Base-by-base conservation (phyloP, 2,888 invertebrate genomes). In the Cantharis lateralis region DNA sequence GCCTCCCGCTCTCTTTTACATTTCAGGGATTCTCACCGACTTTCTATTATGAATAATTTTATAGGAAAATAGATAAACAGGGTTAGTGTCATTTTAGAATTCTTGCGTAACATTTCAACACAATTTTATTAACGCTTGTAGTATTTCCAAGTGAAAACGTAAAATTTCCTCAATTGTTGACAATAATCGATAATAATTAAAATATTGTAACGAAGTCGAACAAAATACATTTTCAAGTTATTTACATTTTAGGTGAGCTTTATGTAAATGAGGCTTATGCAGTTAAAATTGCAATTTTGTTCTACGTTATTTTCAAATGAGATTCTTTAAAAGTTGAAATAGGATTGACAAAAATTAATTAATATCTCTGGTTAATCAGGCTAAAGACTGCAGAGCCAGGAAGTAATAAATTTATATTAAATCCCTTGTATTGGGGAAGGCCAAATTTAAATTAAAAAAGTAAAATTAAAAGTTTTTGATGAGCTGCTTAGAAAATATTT, bases 21-120 rank as follows among this genome's bases (percentile, higher is more conserved):
- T 76, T 76, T 75, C 73, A 79, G 79, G 78, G 79, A 69, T 78
- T 75, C 74, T 72, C 79, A 70, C 79, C 78, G 78, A 79, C 75
- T 78, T 78, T 69, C 71, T 71, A 74, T 71, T 76, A 79, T 79
- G 75, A 76, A 79, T 79, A 73, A 73, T 73, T 69, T 73, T 73
- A 73, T 73, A 68, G 68, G 62, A 73, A 68, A 66, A 72, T 66
- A 15, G 72, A 20, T n/a, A 72, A 73, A 73, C 62, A 69, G 73
- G 68, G 68, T 73, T 62, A 48, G n/a, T 48, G 66, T 72, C 48
- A 9, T 48, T 48, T 48, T n/a, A 48, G 48, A 48, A 48, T 48
- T 48, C 48, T 48, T 48, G 48, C n/a, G 48, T 48, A 48, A 48
- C 48, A 48, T 48, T 48, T 48, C 9, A n/a, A 7, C 48, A 48